Percentiles rank a stretch among this genome's conserved stretches.
phyloP scores from a whole-genome alignment of 1,140 invertebrate species.

The Leptinotarsa defecta region DNA sequence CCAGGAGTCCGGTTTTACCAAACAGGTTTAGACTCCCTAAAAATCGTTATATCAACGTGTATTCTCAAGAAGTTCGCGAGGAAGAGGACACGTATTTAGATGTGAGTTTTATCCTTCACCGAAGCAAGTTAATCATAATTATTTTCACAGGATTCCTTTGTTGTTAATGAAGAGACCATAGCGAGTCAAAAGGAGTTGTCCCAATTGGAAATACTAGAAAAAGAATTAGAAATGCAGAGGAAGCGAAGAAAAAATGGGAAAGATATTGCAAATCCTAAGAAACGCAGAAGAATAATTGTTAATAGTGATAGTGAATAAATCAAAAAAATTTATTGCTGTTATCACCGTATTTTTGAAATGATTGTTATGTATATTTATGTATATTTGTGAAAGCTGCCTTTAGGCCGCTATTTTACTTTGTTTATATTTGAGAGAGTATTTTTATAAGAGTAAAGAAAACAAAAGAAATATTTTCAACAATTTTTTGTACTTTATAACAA shows the following conservation, averaged over 20 bases:
- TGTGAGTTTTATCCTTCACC: conserved; percentile 37
- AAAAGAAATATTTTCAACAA: conserved; percentile 21
- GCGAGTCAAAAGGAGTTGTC: conserved; percentile 37
- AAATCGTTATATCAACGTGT: conserved; percentile 35
- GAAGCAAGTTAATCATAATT: not conserved
- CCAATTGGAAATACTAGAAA: conserved; percentile 48
- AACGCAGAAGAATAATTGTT: conserved; percentile 39
- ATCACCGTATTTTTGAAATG: not conserved
- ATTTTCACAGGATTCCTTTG: conserved; percentile 50
- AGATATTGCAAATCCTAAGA: conserved; percentile 23
- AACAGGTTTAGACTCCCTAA: conserved; percentile 42
- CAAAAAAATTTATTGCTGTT: not conserved
- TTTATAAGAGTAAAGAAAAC: conserved; percentile 17
- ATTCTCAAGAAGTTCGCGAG: conserved; percentile 42
- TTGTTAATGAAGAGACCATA: conserved; percentile 43
- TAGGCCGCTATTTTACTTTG: not conserved
- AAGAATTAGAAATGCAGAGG: conserved; percentile 40
- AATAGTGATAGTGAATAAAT: conserved; percentile 43
- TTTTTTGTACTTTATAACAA: conserved; percentile 35
- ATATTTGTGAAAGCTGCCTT: not conserved
- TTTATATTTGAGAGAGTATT: not conserved
- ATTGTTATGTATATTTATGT: conserved; percentile 4
- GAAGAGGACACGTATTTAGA: conserved; percentile 45
- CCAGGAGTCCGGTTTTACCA: conserved; percentile 38
- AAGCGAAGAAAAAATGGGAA: conserved; percentile 39